These are phyloP conservation scores for Polymixis lichenea DNA, from an alignment of 2,888 invertebrate species.

Conservation along the genomic window DNA sequence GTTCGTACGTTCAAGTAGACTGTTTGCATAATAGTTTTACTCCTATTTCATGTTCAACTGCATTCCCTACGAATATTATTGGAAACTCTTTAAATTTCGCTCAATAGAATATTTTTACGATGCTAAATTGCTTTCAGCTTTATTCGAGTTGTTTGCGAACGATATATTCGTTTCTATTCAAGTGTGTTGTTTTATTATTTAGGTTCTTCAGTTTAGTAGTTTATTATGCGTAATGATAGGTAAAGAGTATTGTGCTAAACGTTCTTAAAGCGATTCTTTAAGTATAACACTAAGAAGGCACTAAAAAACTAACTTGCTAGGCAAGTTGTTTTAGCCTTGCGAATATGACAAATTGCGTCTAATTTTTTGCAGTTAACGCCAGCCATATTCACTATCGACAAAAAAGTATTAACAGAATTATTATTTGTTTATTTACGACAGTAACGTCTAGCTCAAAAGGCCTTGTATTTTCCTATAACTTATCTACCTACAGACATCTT, in stretches of 20 bases:
- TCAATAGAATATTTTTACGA: slow-evolving; percentile 75
- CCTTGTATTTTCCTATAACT: slow-evolving; percentile 49
- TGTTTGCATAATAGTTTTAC: slow-evolving; percentile 87
- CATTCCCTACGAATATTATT: slow-evolving; percentile 77
- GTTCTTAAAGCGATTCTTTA: slow-evolving; percentile 12
- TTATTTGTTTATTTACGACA: slow-evolving; percentile 41
- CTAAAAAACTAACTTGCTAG: slow-evolving; percentile 43
- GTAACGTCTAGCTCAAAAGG: slow-evolving; percentile 27
- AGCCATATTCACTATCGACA: slow-evolving; percentile 23
- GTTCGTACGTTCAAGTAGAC: slow-evolving; percentile 77
- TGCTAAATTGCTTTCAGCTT: slow-evolving; percentile 57
- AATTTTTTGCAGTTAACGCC: slow-evolving; percentile 35
- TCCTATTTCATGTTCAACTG: slow-evolving; percentile 79
- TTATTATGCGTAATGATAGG: slow-evolving; percentile 41
- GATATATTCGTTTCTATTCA: slow-evolving; percentile 52
- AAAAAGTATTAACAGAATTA: slow-evolving; percentile 23
- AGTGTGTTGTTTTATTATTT: slow-evolving; percentile 47
- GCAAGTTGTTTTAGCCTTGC: slow-evolving; percentile 47
- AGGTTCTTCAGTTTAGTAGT: slow-evolving; percentile 32
- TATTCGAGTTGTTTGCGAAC: slow-evolving; percentile 52
- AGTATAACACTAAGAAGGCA: slow-evolving; percentile 23
- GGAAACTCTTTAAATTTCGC: slow-evolving; percentile 74
- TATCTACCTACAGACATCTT: slow-evolving; percentile 48
- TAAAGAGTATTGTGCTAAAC: slow-evolving; percentile 12
- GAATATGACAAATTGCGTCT: slow-evolving; percentile 42